Conservation (phyloP, 2,797 vertebrate species). For the Leucoraja ocellata region DNA sequence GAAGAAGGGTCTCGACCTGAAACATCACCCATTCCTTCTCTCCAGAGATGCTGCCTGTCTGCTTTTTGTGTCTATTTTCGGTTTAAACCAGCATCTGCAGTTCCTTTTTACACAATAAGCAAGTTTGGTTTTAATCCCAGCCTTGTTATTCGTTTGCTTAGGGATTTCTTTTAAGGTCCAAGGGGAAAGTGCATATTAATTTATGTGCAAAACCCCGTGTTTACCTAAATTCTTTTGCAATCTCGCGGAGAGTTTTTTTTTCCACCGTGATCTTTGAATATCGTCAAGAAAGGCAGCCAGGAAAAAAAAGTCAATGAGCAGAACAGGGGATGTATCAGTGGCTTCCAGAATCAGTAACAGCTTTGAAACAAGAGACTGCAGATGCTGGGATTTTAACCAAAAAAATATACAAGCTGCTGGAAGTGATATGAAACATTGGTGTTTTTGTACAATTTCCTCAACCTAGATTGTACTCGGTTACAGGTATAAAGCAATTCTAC, state of each 20-base stretch:
- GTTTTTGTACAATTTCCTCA: neutral
- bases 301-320: neutral
- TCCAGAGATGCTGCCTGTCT: too few species aligned
- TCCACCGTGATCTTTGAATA: neutral
- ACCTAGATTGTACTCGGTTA: neutral
- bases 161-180: neutral
- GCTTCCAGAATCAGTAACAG: neutral
- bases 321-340: neutral
- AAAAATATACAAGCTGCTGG: too few species aligned
- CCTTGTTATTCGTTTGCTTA: too few species aligned
- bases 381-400: too few species aligned
- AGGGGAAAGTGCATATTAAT: neutral
- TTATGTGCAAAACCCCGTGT: neutral
- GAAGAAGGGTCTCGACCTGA: too few species aligned
- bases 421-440: neutral
- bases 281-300: too few species aligned
- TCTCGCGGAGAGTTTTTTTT: neutral
- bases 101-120: too few species aligned
- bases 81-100: too few species aligned
- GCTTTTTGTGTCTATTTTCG: too few species aligned
- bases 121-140: neutral
- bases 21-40: too few species aligned
- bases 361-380: too few species aligned
- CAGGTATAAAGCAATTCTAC: neutral
- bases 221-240: neutral